Percentiles rank a stretch among this genome's conserved stretches.
Conservation (phyloP, 2,888 invertebrate species). For the Drosophila atripex region DNA sequence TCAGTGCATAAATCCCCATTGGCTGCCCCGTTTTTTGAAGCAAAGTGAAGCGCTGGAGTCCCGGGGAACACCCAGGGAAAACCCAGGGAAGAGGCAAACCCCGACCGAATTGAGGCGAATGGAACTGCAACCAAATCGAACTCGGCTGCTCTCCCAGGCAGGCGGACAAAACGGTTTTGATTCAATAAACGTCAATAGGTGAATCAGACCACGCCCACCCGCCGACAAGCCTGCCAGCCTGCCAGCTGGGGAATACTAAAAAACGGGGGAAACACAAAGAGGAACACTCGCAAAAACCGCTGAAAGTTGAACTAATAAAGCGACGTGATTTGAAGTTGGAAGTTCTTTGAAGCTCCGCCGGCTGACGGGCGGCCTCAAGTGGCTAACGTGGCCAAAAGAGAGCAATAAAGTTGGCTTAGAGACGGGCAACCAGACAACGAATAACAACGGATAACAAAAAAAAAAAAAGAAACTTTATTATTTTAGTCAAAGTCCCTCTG, state of each 20-base stretch:
- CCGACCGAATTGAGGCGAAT: constrained; percentile 14
- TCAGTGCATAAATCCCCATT: not conserved
- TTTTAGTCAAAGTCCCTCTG: not conserved
- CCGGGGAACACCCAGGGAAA: not conserved
- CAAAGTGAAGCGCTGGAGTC: constrained; percentile 10
- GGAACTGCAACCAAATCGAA: constrained; percentile 33
- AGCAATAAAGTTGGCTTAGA: constrained; percentile 45
- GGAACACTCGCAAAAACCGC: not conserved
- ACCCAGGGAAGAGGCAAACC: constrained; percentile 2
- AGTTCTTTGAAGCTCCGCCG: constrained; percentile 46
- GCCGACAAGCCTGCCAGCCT: constrained; percentile 22
- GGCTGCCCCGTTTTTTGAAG: constrained; percentile 13
- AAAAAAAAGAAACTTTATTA: constrained; percentile 9
- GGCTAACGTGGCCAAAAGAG: constrained; percentile 40
- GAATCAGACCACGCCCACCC: constrained; percentile 16
- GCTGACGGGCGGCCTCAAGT: constrained; percentile 32
- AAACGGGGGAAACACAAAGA: not conserved
- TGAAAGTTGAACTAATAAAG: constrained; percentile 66
- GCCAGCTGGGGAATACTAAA: constrained; percentile 31
- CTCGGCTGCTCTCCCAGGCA: constrained; percentile 11
- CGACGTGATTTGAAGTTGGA: constrained; percentile 64
- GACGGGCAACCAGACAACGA: constrained; percentile 5
- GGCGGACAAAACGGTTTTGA: constrained; percentile 67
- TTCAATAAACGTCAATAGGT: constrained; percentile 74
- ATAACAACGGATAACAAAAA: constrained; percentile 9